These are phyloP conservation scores for Kuschelorhynchus macadamiae DNA, from an alignment of 2,888 invertebrate genomes.

Conservation along the genomic window DNA sequence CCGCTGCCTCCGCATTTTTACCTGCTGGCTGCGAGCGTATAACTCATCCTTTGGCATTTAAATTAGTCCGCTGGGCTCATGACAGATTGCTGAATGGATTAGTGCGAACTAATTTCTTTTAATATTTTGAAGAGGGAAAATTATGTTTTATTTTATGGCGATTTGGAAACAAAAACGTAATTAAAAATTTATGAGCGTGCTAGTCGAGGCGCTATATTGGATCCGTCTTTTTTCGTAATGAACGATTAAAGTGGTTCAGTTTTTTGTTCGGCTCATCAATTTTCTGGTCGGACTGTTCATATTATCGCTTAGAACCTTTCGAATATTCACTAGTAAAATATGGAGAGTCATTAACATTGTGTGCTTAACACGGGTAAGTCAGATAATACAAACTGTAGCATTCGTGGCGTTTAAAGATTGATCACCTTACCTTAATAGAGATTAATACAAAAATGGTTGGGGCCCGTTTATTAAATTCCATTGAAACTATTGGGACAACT, in stretches of 20 bases:
- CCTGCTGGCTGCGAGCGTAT: slow-evolving; percentile 38
- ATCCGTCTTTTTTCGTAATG: slow-evolving; percentile 5
- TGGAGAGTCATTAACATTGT: too few relatives aligned
- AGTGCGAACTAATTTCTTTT: slow-evolving; percentile 49
- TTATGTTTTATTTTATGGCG: slow-evolving; percentile 49
- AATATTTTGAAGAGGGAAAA: slow-evolving; percentile 48
- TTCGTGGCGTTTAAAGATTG: too few relatives aligned
- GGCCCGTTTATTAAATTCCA: too few relatives aligned
- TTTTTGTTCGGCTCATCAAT: too few relatives aligned
- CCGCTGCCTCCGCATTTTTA: slow-evolving; percentile 26
- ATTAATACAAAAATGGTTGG: too few relatives aligned
- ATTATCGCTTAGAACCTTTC: too few relatives aligned
- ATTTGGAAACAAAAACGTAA: slow-evolving; percentile 48
- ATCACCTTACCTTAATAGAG: too few relatives aligned
- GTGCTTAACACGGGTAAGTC: too few relatives aligned
- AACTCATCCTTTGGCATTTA: slow-evolving; percentile 49
- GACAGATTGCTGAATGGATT: slow-evolving; percentile 50
- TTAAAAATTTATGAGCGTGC: slow-evolving; percentile 42
- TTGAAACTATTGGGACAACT: too few relatives aligned
- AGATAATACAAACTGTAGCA: too few relatives aligned
- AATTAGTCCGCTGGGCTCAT: slow-evolving; percentile 47
- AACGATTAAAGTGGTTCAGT: too few relatives aligned
- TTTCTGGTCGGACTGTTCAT: neutral
- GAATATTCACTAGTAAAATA: too few relatives aligned
- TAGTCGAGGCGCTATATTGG: slow-evolving; percentile 21